Evolutionary conservation across 1,140 invertebrate genomes (phyloP), one percentile per base, ranked within the genome.

Genomic region (Drosophila lacteicornis): DNA sequence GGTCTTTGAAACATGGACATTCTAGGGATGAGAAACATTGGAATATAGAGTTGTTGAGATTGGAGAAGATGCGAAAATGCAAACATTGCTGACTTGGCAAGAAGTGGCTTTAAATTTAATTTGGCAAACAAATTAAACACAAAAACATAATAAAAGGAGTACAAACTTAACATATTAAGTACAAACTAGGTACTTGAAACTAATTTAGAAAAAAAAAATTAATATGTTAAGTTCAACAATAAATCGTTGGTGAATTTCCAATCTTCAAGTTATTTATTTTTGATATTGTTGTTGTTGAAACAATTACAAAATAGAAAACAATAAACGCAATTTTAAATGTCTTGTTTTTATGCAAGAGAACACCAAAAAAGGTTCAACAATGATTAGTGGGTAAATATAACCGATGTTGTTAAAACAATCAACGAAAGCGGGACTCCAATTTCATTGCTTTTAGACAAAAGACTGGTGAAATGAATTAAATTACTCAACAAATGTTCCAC

Each of bases 71-170:
- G 12, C 30, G 40, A 30, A 47, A 66, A 38, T 17, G 36, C 25
- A 17, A 17, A 38, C 11, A 8, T 49, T 47, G 45, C 36, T 68
- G 51, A 55, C 17, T 42, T 42, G 65, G 36, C 61, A 68, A 68
- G 36, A 33, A 65, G 17, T 33, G 33, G 45, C 43, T 46, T 47
- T 17, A 40, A 40, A 15, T n/a, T 12, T 22, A 38, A 8, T 40
- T 49, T 36, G 3, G 17, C 2, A 15, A 46, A 27, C 27, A 15
- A 22, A 38, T 2, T 38, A 51, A 66, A 47, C 19, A 19, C 15
- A 47, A 49, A 12, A 66, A 68, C 60, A 40, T 65, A 33, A 40
- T 67, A 27, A 47, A 25, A 25, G 22, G 22, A 25, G 0, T 25
- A 25, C 22, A 25, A 25, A 25, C 22, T 25, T 25, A 66, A 68